Evolutionary conservation across 1,140 invertebrate genomes (phyloP), one percentile per base, ranked within the genome.

Genomic region (Laupala kohalensis): DNA sequence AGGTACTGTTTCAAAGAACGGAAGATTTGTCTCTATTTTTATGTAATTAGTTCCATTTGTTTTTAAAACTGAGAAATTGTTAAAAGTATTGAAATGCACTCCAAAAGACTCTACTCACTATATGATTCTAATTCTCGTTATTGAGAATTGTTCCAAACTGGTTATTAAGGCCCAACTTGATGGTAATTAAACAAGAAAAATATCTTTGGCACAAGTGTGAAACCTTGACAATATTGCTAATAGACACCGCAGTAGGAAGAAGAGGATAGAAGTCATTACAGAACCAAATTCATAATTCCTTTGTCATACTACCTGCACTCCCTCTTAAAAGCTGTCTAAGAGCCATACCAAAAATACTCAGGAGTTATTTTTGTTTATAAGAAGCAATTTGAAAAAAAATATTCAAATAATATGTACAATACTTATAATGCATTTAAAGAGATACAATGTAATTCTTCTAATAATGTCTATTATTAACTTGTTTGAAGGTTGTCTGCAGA

Each of bases 191-290:
- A 23, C 29, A 26, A 64, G 64, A n/a, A n/a, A 25, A 27, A 28
- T 66, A 71, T 71, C 64, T 71, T 66, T 27, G 64, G 26, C 65
- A 67, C 19, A 66, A 37, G 64, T 71, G 71, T 30, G 71, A 30
- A 37, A 27, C 29, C 53, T 28, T 71, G 71, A 67, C 71, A 71
- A 66, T 71, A 67, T 71, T 67, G 37, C 25, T 67, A 37, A 71
- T 67, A 71, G 66, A 67, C 64, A 67, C 66, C 29, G 67, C 64
- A 63, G 26, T 67, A 25, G 24, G 15, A 37, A 15, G 63, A 64
- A 15, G 29, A 23, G 37, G 26, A 19, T 6, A 23, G n/a, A 53
- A 12, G 3, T 6, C 4, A 30, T 53, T 26, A 15, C 25, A 70
- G 25, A 63, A 19, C 25, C 63, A 15, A 25, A 25, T 70, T 9